Conservation (phyloP, 2,113 vertebrate species). For the Tragelaphus strepsiceros region DNA sequence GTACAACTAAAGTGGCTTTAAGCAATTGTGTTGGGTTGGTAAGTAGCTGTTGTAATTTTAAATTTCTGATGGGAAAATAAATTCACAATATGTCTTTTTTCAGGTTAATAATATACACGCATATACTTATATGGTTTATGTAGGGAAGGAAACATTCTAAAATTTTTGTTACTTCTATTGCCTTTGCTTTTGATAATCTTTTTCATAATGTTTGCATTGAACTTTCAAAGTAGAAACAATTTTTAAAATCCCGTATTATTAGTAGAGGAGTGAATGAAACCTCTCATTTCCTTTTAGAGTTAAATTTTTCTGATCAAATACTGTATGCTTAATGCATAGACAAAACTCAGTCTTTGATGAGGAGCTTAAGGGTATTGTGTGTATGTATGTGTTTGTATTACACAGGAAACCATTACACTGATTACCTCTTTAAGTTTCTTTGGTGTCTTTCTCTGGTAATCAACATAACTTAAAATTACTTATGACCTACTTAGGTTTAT, state of each 20-base stretch:
- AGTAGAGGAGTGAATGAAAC: constrained; percentile 6
- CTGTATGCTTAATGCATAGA: background rate
- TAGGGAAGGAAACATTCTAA: background rate
- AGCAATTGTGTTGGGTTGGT: constrained; percentile 98
- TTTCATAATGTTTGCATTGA: constrained; percentile 10
- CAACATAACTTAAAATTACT: background rate
- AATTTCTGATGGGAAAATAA: constrained; percentile 43
- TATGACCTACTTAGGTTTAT: background rate
- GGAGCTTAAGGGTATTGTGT: background rate
- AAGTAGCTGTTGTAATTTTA: constrained; percentile 80
- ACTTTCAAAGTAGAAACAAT: background rate
- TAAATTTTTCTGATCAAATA: constrained; percentile 25
- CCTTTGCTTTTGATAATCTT: constrained; percentile 13
- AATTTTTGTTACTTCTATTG: background rate
- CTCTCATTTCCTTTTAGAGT: constrained; percentile 16
- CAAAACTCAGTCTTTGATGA: constrained; percentile 9
- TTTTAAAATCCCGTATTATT: background rate
- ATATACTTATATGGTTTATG: background rate
- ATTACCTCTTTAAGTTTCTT: background rate
- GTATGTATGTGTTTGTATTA: background rate
- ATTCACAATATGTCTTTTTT: constrained; percentile 20
- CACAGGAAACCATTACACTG: background rate
- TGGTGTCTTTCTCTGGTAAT: background rate
- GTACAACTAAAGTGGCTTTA: constrained; percentile 92
- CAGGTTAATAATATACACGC: background rate